phyloP scores from a whole-genome alignment of 2,113 vertebrate genomes.

The Lethenteron reissneri region DNA sequence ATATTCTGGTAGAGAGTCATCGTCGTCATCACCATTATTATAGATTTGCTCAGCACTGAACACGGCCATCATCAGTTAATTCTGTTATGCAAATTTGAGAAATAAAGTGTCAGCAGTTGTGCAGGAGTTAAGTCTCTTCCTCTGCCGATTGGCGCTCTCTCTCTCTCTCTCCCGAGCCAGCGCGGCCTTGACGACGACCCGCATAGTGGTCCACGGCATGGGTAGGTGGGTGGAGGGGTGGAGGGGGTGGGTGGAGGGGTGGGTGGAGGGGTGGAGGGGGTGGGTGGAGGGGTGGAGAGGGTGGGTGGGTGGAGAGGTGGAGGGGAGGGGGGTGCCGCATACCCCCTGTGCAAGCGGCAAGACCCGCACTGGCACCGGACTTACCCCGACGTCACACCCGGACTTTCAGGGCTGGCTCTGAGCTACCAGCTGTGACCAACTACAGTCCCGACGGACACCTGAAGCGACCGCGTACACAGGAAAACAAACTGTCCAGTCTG shows the following conservation, averaged over 20 bases:
- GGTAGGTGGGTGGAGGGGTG: not conserved
- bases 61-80: not conserved
- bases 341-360: not conserved
- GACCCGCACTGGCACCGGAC: conserved; percentile 7
- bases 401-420: not conserved
- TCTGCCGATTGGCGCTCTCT: not conserved
- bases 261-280: not conserved
- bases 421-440: conserved; percentile 16
- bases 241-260: not conserved
- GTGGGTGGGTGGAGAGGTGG: not conserved
- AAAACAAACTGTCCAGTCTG: too few relatives aligned
- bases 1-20: too few relatives aligned
- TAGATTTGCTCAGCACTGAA: not conserved
- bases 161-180: not conserved
- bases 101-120: not conserved
- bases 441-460: conserved; percentile 20
- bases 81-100: not conserved
- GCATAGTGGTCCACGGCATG: fast-evolving
- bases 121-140: not conserved
- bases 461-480: conserved; percentile 4
- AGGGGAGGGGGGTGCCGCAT: not conserved
- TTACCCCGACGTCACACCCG: conserved; percentile 14
- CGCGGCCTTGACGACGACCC: conserved; percentile 10
- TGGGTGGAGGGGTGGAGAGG: not conserved
- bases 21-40: too few relatives aligned